Base-by-base conservation (phyloP, 2,797 vertebrate genomes). In the Coreius guichenoti region DNA sequence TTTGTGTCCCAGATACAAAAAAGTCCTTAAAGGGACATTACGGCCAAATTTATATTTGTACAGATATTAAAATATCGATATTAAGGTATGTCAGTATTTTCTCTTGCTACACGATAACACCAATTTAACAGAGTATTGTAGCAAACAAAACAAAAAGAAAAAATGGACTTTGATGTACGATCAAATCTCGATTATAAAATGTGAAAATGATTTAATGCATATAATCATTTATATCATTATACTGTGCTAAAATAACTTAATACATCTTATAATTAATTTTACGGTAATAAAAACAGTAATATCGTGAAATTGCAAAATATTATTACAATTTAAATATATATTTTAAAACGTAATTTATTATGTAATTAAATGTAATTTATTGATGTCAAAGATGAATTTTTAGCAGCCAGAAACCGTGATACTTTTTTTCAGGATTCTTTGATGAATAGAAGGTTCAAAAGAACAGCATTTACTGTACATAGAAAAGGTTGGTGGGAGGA, bases 1-100 rank as follows among this genome's bases (percentile, higher is more conserved):
- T 70, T 14, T 23, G 8, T 31, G 8, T 61, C 23, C 19, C 33
- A 72, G 51, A 80, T 77, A 82, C 73, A 39, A 73, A 85, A 80
- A 69, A 76, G 12, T 65, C 9, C 16, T 29, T 80, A 54, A 29
- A 86, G 72, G 3, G 43, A 65, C 29, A 74, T 8, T 65, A 26
- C 23, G 23, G 1, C 5, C 16, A 33, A 79, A 29, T 43, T 17
- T 8, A 47, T 8, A 80, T 31, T 47, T 67, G 29, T 23, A 49
- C 5, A 68, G 26, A 65, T 54, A 31, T 54, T 21, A 33, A 67
- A 19, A 77, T 21, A 12, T 23, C 2, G 13, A 56, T 76, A 16
- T 16, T 16, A 45, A 47, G 23, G 39, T 13, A 21, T 43, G 43
- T 47, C 39, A 72, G n/a, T 47, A 73, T n/a, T 56, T 56, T 76